Base-by-base conservation (phyloP, 2,797 vertebrate species). In the Parambassis ranga region DNA sequence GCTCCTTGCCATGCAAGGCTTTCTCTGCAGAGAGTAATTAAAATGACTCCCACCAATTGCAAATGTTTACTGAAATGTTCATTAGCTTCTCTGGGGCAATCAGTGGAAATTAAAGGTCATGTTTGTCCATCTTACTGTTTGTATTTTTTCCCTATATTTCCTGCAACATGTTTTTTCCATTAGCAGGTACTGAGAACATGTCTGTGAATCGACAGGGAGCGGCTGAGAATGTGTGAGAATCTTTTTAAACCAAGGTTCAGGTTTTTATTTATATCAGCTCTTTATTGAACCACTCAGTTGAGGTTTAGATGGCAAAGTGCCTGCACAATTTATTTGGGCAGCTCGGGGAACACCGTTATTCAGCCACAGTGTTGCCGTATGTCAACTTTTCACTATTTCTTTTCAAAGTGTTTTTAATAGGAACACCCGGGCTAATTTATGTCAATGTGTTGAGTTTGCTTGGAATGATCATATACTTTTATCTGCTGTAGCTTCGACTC, bases 51-150 rank as follows among this genome's bases (percentile, higher is more conserved):
- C 71, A 84, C 87, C 86, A 82, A 86, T 86, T 86, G 85, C 82
- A 84, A 84, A 88, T 92, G 87, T 91, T 92, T 91, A 81, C 83
- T 72, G 85, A 90, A 92, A 90, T 85, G 83, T 92, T 92, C 90
- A 89, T 91, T 91, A 90, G 79, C 86, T 89, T 87, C 86, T 91
- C 83, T 64, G 70, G 81, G 84, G 84, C 89, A 90, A 83, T 91
- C 86, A 83, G 78, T 67, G 81, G 78, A 89, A 92, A 87, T 87
- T 57, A 92, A 92, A 92, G 90, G 91, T 92, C 89, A 91, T 85
- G 87, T 90, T 91, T 87, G 79, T 86, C 83, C 83, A 71, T 90
- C 79, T 87, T 78, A 89, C 49, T 67, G 26, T 72, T 61, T 82
- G 56, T 83, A 64, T 71, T 41, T 15, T 55, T 32, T 6, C n/a